Evolutionary conservation across 2,888 invertebrate species (phyloP).

Genomic region (Alcis repandata): DNA sequence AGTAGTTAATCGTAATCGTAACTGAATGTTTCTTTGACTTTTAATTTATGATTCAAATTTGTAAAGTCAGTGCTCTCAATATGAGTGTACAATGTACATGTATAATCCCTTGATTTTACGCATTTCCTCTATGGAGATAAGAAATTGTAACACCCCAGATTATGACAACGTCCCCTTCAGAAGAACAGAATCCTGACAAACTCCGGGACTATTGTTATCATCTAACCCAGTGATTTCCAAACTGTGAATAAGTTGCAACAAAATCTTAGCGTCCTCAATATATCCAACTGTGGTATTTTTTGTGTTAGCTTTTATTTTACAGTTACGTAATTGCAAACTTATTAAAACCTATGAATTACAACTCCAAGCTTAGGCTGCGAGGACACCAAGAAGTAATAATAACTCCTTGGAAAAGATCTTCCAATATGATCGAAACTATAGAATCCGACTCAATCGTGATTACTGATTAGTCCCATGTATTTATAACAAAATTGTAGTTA

Average conservation of each 20-base stretch:
- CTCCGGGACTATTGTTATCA: slow-evolving; percentile 54
- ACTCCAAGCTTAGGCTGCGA: no score
- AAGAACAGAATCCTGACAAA: slow-evolving; percentile 73
- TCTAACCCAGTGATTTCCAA: slow-evolving; percentile 14
- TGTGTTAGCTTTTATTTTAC: no score
- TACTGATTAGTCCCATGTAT: no score
- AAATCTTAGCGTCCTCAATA: no score
- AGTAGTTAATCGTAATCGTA: not conserved
- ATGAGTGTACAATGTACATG: slow-evolving; percentile 31
- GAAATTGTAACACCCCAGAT: slow-evolving; percentile 59
- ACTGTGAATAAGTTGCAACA: not conserved
- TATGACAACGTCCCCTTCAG: slow-evolving; percentile 66
- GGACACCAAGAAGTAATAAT: no score
- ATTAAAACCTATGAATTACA: no score
- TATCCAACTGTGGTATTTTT: no score
- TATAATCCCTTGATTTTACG: slow-evolving; percentile 42
- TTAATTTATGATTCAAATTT: slow-evolving; percentile 22
- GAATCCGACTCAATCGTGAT: no score
- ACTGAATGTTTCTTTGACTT: slow-evolving; percentile 5
- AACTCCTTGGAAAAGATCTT: no score
- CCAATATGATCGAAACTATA: no score
- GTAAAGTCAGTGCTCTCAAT: slow-evolving; percentile 35
- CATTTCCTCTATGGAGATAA: slow-evolving; percentile 29
- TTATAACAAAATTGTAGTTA: no score
- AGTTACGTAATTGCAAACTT: no score